Conservation (phyloP, 2,888 invertebrate genomes). For the Brachyptera risi region DNA sequence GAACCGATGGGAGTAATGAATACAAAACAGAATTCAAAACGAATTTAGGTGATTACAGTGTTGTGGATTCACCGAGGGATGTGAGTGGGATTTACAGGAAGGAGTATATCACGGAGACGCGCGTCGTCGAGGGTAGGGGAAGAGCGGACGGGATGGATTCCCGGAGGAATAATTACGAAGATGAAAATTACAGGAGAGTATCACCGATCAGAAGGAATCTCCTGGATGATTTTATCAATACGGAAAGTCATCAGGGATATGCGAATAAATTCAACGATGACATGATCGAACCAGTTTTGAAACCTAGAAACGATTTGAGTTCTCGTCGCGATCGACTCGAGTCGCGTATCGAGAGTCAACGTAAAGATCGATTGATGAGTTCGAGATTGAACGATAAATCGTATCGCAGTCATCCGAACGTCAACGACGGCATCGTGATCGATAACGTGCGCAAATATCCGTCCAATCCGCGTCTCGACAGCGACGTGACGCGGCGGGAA, state of each 20-base stretch:
- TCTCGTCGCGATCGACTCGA: constrained; percentile 70
- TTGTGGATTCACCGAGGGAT: constrained; percentile 52
- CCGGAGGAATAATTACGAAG: constrained; percentile 38
- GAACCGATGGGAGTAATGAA: neutral
- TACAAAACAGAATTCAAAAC: constrained; percentile 1
- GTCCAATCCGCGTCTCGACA: constrained; percentile 45
- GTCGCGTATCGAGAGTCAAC: constrained; percentile 60
- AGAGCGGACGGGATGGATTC: constrained; percentile 65
- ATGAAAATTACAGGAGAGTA: constrained; percentile 16
- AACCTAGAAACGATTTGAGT: constrained; percentile 53
- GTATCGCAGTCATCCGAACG: constrained; percentile 44
- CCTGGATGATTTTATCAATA: constrained; percentile 35
- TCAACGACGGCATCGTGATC: constrained; percentile 42
- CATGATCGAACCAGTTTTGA: constrained; percentile 36
- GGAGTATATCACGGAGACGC: constrained; percentile 16
- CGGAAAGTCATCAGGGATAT: constrained; percentile 37
- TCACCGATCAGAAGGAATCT: constrained; percentile 10
- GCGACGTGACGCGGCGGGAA: constrained; percentile 22
- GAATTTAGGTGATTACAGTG: constrained; percentile 7
- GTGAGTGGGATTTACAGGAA: constrained; percentile 56
- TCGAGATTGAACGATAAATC: constrained; percentile 43
- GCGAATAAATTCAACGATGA: constrained; percentile 35
- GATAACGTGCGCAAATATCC: constrained; percentile 44
- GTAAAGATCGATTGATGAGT: constrained; percentile 36
- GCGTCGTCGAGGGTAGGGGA: constrained; percentile 50